These are phyloP conservation scores for Tangachromis dhanisi DNA, from an alignment of 2,113 vertebrate genomes.

Conservation along the genomic window DNA sequence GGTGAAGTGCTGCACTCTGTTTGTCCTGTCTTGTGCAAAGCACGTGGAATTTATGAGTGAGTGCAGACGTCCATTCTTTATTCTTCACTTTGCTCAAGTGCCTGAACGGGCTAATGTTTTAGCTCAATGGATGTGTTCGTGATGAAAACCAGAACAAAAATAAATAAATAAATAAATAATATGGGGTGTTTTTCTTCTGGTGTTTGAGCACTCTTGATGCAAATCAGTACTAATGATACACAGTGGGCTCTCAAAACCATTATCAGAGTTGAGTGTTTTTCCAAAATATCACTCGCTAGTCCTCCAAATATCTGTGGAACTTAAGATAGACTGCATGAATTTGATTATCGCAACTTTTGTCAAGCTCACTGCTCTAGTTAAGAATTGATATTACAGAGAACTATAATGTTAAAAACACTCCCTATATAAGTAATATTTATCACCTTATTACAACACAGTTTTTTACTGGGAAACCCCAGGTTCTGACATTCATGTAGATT, in stretches of 20 bases:
- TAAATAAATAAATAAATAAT: not conserved
- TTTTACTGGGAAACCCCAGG: not conserved
- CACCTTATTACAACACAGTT: not conserved
- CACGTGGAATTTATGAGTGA: conserved; percentile 1
- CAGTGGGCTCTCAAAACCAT: not conserved
- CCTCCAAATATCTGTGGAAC: not conserved
- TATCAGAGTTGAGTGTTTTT: not conserved
- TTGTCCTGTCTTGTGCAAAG: not conserved
- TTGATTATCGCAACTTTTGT: not conserved
- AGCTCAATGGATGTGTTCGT: not conserved
- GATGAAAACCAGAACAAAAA: conserved; percentile 7
- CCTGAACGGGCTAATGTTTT: conserved; percentile 7
- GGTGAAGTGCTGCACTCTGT: conserved; percentile 11
- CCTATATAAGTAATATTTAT: not conserved
- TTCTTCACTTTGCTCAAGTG: not conserved
- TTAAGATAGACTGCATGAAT: not conserved
- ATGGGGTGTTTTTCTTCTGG: not conserved
- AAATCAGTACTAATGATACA: conserved; percentile 41
- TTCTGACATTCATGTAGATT: not conserved
- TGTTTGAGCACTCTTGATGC: conserved; percentile 29
- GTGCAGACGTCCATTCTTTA: conserved; percentile 7
- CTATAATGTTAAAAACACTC: not conserved
- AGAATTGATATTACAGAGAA: not conserved
- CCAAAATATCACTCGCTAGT: not conserved
- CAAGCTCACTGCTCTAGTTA: not conserved